Evolutionary conservation across 2,888 invertebrate species (phyloP).

Genomic region (Caenorhabditis sp.): DNA sequence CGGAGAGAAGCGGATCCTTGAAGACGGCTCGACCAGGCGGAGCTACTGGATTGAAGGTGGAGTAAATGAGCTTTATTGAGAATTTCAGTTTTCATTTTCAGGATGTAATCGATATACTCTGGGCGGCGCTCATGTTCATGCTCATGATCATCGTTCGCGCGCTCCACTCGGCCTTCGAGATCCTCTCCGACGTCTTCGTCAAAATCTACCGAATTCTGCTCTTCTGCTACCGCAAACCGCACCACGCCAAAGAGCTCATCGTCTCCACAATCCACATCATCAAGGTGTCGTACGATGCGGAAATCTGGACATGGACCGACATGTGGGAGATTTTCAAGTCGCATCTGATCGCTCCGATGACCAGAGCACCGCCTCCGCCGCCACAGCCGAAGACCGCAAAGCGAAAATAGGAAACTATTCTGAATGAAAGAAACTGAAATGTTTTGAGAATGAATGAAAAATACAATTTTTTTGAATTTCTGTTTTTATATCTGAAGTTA

Average conservation of each 20-base stretch:
- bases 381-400: neutral
- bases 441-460: too few species aligned
- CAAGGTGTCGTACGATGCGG: constrained; percentile 42
- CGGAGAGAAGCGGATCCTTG: neutral
- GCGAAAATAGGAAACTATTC: neutral
- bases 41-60: neutral
- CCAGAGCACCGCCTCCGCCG: constrained; percentile 2
- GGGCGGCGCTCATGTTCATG: constrained; percentile 33
- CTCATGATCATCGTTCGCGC: constrained; percentile 41
- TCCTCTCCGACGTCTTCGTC: constrained; percentile 31
- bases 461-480: too few species aligned
- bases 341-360: constrained; percentile 36
- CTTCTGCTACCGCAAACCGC: constrained; percentile 44
- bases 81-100: neutral
- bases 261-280: constrained; percentile 23
- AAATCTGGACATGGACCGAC: constrained; percentile 37
- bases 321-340: constrained; percentile 38
- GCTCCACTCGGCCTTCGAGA: constrained; percentile 39
- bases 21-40: neutral
- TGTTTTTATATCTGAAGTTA: too few species aligned
- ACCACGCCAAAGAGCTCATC: constrained; percentile 34
- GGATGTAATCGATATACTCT: constrained; percentile 38
- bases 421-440: too few species aligned
- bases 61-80: too few species aligned
- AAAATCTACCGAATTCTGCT: constrained; percentile 58